phyloP scores from a whole-genome alignment of 2,797 vertebrate genomes.

The Pteropus rufus region DNA sequence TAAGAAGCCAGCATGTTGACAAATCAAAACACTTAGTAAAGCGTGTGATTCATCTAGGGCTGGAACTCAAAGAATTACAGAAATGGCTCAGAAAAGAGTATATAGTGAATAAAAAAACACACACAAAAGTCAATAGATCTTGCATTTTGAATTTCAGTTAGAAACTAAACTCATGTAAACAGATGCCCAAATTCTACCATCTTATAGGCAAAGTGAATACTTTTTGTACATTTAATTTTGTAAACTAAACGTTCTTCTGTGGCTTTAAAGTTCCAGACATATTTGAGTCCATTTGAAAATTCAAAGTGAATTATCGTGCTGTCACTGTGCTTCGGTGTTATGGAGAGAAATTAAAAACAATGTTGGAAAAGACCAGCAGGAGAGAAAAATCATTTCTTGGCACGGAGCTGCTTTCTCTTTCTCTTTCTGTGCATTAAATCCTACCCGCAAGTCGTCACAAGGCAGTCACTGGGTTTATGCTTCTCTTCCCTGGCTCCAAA shows the following conservation, averaged over 20 bases:
- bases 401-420: neutral
- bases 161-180: neutral
- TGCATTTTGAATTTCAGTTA: neutral
- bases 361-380: neutral
- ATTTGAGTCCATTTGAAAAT: neutral
- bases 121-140: neutral
- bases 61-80: neutral
- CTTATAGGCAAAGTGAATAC: neutral
- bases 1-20: neutral
- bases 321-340: neutral
- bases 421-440: neutral
- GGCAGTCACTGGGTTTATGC: neutral
- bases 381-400: neutral
- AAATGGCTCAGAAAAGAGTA: neutral
- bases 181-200: neutral
- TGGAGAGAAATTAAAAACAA: neutral
- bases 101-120: neutral
- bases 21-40: neutral
- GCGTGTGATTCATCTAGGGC: neutral
- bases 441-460: neutral
- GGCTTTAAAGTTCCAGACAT: neutral
- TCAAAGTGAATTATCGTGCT: neutral
- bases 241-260: neutral
- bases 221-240: neutral
- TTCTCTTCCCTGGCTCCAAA: neutral